Base-by-base conservation (phyloP, 2,888 invertebrate genomes). In the Ormyrus nitidulus region DNA sequence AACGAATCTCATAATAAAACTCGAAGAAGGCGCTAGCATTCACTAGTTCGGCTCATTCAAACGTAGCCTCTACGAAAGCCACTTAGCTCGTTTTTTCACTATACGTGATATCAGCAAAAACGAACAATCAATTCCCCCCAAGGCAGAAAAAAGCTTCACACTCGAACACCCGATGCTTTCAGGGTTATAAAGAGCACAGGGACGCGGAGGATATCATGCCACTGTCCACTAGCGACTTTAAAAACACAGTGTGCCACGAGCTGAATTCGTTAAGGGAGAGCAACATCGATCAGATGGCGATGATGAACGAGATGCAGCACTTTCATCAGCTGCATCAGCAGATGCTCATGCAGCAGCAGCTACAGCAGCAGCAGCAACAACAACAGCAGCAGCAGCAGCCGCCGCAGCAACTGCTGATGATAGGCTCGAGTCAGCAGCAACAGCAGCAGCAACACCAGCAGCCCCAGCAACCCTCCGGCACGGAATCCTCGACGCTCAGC, bases 121-220 rank as follows among this genome's bases (percentile, higher is more conserved):
- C 34, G 34, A 34, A 34, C 34, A 34, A 34, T 34, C 34, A 34
- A 34, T 34, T 34, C 34, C 34, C 34, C 1, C 34, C 1, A 4
- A 3, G 34, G 34, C 34, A 34, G 34, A 34, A 34, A 34, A 9
- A 19, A 10, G 53, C 6, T 66, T 59, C 10, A 49, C 3, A n/a
- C 2, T n/a, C 19, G 59, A 49, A 46, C 13, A 46, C 19, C 19
- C 54, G 44, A 65, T 71, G 81, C 90, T 91, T 89, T 71, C 92
- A 97, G 97, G 96, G 96, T 88, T 96, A 95, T 93, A 96, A 96
- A 93, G 96, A 97, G 91, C 96, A 95, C 92, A 95, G 96, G 90
- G 97, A 97, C 91, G 96, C 97, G 81, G 97, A 97, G 92, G 95
- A 95, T 90, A 93, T 96, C 87, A 96, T 97, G 95, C 95, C 96